Conservation (phyloP, 1,140 invertebrate genomes). For the Drosophila ironensis region DNA sequence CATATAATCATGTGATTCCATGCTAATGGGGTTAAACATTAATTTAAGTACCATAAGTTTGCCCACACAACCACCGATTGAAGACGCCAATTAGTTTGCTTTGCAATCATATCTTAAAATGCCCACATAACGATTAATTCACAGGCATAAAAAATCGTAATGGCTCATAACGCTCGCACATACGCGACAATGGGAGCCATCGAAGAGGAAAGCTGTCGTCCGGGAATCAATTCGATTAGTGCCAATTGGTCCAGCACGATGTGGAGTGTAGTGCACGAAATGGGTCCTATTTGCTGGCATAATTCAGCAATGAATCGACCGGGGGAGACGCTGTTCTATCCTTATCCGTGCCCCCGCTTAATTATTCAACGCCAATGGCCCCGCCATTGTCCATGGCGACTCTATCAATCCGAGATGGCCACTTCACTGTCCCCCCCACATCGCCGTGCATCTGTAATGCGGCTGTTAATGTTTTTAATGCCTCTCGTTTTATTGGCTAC, state of each 20-base stretch:
- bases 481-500: constrained; percentile 65
- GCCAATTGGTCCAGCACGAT: constrained; percentile 19
- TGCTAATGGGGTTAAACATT: constrained; percentile 12
- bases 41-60: constrained; percentile 19
- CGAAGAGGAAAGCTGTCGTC: neutral
- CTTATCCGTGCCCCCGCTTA: constrained; percentile 45
- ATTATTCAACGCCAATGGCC: constrained; percentile 61
- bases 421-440: constrained; percentile 3
- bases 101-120: neutral
- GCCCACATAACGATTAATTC: constrained; percentile 17
- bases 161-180: neutral
- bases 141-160: constrained; percentile 7
- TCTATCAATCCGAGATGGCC: constrained; percentile 42
- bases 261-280: constrained; percentile 14
- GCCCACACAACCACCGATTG: constrained; percentile 7
- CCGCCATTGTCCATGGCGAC: constrained; percentile 43
- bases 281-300: constrained; percentile 31
- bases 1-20: neutral
- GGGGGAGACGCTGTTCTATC: neutral
- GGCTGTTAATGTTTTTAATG: constrained; percentile 75
- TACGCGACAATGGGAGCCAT: neutral
- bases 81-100: constrained; percentile 22
- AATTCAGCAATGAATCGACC: constrained; percentile 49
- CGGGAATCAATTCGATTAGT: constrained; percentile 42
- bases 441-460: constrained; percentile 61